Percentiles rank a stretch among this genome's conserved stretches.
phyloP scores from a whole-genome alignment of 2,888 invertebrate species.

The Norana najaformis region DNA sequence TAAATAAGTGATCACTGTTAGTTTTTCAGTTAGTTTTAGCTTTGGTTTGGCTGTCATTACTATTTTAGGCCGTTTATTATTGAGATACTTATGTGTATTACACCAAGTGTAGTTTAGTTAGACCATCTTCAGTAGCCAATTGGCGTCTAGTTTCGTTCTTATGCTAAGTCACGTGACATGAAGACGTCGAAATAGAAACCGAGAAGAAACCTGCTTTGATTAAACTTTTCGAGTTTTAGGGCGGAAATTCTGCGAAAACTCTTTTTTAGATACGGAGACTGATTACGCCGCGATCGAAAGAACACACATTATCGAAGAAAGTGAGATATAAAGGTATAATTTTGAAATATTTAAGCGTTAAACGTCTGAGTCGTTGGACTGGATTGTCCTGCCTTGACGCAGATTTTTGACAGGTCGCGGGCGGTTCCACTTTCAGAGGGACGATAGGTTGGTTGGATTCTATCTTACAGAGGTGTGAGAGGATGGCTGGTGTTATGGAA shows the following conservation, averaged over 20 bases:
- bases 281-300: background rate
- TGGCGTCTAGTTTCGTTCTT: constrained; percentile 20
- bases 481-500: background rate
- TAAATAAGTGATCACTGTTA: background rate
- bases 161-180: background rate
- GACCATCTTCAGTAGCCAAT: background rate
- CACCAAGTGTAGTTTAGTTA: background rate
- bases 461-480: background rate
- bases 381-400: background rate
- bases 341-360: background rate
- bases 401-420: background rate
- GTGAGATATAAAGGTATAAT: background rate
- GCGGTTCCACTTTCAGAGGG: constrained; percentile 6
- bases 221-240: background rate
- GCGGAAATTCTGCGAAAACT: background rate
- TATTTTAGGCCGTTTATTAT: background rate
- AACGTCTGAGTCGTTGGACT: background rate
- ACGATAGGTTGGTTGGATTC: background rate
- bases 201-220: constrained; percentile 10
- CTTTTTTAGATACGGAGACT: background rate
- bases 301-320: background rate
- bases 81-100: background rate
- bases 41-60: background rate
- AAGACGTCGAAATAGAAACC: constrained; percentile 24
- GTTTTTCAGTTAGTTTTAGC: background rate